Conservation (phyloP, 1,140 invertebrate genomes). For the Pseudomyrmex cubaensis region DNA sequence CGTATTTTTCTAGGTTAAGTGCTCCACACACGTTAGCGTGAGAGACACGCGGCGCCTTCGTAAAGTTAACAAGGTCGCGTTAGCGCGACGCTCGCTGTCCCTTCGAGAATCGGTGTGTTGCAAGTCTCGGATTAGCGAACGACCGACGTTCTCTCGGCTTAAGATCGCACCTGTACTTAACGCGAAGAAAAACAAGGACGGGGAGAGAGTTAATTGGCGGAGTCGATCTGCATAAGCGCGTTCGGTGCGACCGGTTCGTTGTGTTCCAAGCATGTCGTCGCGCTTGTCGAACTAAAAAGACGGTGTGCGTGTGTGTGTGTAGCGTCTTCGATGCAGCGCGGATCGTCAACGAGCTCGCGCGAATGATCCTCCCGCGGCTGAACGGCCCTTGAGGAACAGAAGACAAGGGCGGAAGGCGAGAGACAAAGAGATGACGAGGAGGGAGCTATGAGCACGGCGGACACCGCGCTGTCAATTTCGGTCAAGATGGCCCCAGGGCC, state of each 20-base stretch:
- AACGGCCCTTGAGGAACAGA: slow-evolving; percentile 37
- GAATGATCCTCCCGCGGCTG: not conserved
- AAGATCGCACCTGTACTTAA: too few species aligned
- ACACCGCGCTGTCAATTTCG: slow-evolving; percentile 81
- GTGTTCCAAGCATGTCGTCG: not conserved
- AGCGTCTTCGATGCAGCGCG: slow-evolving; percentile 37
- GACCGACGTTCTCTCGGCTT: too few species aligned
- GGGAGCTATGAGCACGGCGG: slow-evolving; percentile 73
- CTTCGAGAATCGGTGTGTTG: too few species aligned
- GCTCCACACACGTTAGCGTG: too few species aligned
- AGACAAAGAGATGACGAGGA: slow-evolving; percentile 58
- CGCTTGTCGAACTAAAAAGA: not conserved
- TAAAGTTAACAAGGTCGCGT: too few species aligned
- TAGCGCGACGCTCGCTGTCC: too few species aligned
- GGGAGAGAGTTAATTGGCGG: too few species aligned
- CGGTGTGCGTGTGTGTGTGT: not conserved
- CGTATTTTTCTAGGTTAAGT: too few species aligned
- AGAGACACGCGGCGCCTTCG: too few species aligned
- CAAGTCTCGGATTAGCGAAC: too few species aligned
- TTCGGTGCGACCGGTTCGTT: not conserved
- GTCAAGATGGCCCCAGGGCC: slow-evolving; percentile 90
- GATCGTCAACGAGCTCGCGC: not conserved
- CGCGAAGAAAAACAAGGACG: too few species aligned
- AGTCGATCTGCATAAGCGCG: too few species aligned
- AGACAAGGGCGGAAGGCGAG: not conserved